These are phyloP conservation scores for Xenopus laevis DNA, from an alignment of 2,113 vertebrate species.

Conservation along the genomic window DNA sequence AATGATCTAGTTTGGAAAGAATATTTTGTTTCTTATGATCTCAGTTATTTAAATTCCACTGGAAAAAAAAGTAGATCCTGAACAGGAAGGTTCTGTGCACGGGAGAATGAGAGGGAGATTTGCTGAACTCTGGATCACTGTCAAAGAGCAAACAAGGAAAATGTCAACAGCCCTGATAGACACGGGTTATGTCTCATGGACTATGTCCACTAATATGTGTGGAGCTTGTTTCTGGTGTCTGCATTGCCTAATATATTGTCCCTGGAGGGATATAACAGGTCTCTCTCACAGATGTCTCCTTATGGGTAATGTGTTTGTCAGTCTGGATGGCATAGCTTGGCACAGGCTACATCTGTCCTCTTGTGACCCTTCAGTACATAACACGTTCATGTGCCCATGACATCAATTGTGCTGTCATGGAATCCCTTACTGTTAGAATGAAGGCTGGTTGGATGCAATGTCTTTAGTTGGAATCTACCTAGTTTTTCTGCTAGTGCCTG, in stretches of 20 bases:
- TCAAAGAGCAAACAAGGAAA: conserved; percentile 7
- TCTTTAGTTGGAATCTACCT: too few species aligned
- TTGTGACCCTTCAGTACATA: conserved; percentile 19
- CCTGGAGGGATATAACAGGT: conserved; percentile 1
- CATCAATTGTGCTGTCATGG: neutral
- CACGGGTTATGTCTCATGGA: conserved; percentile 5
- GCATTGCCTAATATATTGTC: conserved; percentile 18
- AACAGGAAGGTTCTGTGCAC: neutral
- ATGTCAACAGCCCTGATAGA: conserved; percentile 5
- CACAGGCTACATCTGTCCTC: neutral
- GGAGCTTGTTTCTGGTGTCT: neutral
- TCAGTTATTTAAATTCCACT: neutral
- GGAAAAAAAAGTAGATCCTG: neutral
- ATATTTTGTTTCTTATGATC: neutral
- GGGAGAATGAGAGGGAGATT: neutral
- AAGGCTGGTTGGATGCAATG: too few species aligned
- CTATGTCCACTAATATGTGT: conserved; percentile 15
- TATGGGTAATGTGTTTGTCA: conserved; percentile 12
- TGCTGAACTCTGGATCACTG: neutral
- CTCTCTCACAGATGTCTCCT: conserved; percentile 4
- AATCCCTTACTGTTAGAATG: too few species aligned
- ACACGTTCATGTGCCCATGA: conserved; percentile 12
- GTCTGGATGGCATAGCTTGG: neutral
- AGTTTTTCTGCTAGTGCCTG: too few species aligned
- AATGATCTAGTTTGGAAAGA: neutral